Evolutionary conservation across 2,113 vertebrate species (phyloP).

Genomic region (Scophthalmus maximus): DNA sequence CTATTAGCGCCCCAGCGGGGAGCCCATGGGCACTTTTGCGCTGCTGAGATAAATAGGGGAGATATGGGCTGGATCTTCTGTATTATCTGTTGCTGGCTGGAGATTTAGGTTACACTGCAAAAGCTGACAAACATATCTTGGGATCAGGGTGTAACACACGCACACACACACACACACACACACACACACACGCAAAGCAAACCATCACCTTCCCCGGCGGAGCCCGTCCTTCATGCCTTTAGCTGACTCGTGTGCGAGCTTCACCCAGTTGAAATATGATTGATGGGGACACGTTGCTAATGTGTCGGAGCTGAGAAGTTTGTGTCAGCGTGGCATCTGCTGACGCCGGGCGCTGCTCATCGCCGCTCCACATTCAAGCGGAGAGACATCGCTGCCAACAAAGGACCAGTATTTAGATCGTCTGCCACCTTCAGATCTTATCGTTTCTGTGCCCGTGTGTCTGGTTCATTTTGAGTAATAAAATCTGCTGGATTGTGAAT

Average conservation of each 20-base stretch:
- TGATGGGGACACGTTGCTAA: constrained; percentile 33
- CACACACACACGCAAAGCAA: constrained; percentile 18
- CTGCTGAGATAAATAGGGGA: constrained; percentile 47
- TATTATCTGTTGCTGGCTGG: constrained; percentile 63
- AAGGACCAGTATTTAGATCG: too few species aligned
- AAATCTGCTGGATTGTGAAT: background rate
- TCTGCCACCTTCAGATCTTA: background rate
- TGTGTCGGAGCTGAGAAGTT: too few species aligned
- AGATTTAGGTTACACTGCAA: constrained; percentile 59
- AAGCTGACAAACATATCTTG: constrained; percentile 64
- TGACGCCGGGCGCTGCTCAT: constrained; percentile 8
- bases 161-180: constrained; percentile 29
- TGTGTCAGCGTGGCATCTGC: constrained; percentile 9
- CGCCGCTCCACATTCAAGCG: background rate
- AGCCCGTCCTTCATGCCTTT: constrained; percentile 42
- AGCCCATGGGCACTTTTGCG: constrained; percentile 29
- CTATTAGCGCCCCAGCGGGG: background rate
- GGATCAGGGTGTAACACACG: constrained; percentile 59
- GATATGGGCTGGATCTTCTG: constrained; percentile 47
- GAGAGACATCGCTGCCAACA: background rate
- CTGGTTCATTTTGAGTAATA: background rate
- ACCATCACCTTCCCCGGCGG: constrained; percentile 24
- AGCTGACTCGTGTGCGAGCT: constrained; percentile 27
- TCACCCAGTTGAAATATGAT: constrained; percentile 25
- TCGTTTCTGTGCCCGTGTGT: background rate